A percentile compares a stretch with the other conserved stretches of the same genome.
These are phyloP conservation scores for Amphiprion clarkii DNA, from an alignment of 2,797 vertebrate species.

Conservation along the genomic window DNA sequence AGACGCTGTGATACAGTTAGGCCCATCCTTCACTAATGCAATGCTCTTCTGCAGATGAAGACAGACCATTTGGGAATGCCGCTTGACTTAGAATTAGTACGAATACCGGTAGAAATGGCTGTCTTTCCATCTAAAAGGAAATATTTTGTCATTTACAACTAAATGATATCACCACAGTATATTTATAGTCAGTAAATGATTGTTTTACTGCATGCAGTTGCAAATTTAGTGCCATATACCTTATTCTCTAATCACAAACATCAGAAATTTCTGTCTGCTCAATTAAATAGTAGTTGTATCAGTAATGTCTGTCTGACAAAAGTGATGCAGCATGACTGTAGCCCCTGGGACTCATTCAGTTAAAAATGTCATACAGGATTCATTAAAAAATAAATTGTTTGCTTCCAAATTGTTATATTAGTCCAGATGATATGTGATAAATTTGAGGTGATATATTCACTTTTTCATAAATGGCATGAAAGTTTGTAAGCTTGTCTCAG, in stretches of 20 bases:
- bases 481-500: too few relatives aligned
- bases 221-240: background rate
- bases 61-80: slow-evolving; percentile 10
- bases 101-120: background rate
- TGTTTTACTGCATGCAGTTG: background rate
- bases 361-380: too few relatives aligned
- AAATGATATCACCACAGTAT: background rate
- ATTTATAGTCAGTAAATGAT: background rate
- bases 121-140: background rate
- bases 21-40: slow-evolving; percentile 37
- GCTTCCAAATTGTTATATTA: too few relatives aligned
- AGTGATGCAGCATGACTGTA: too few relatives aligned
- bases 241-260: background rate
- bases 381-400: too few relatives aligned
- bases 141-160: background rate
- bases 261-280: background rate
- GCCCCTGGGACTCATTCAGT: too few relatives aligned
- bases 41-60: slow-evolving; percentile 26
- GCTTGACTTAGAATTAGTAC: slow-evolving; percentile 22
- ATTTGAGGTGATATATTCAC: too few relatives aligned
- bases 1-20: slow-evolving; percentile 52
- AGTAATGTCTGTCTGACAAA: background rate
- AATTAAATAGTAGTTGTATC: background rate
- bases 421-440: too few relatives aligned
- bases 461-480: too few relatives aligned